phyloP scores from a whole-genome alignment of 2,113 vertebrate genomes.

The Anas platyrhynchos region DNA sequence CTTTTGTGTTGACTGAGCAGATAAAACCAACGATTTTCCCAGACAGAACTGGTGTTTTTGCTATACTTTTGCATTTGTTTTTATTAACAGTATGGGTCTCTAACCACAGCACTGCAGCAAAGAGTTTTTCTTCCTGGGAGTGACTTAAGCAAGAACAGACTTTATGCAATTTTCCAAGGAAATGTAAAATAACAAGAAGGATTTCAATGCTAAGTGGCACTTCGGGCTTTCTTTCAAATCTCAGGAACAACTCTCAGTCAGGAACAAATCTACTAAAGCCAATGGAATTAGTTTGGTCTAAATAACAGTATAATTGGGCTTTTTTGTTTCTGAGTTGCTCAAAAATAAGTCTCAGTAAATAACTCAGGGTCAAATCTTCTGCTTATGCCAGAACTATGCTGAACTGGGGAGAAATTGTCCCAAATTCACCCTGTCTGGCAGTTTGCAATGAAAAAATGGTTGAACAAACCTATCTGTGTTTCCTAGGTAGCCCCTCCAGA shows the following conservation, averaged over 20 bases:
- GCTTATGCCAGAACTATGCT: background rate
- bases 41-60: background rate
- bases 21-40: background rate
- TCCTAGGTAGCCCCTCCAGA: background rate
- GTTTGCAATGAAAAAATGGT: background rate
- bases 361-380: background rate
- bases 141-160: background rate
- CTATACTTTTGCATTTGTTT: background rate
- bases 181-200: background rate
- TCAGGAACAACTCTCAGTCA: slow-evolving; percentile 1
- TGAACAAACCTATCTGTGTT: background rate
- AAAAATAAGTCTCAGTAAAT: slow-evolving; percentile 9
- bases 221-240: background rate
- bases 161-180: slow-evolving; percentile 10
- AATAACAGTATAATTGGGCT: slow-evolving; percentile 42
- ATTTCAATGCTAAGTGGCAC: background rate
- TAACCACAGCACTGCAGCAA: background rate
- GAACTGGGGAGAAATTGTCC: background rate
- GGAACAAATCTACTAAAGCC: slow-evolving; percentile 15
- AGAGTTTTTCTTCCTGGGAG: background rate
- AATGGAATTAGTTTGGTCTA: slow-evolving; percentile 41
- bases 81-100: background rate
- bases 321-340: slow-evolving; percentile 11
- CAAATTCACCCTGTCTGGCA: background rate
- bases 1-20: background rate